Evolutionary conservation across 2,113 vertebrate species (phyloP), one percentile per base, ranked within the genome.

Genomic region (Dromaius novaehollandiae): DNA sequence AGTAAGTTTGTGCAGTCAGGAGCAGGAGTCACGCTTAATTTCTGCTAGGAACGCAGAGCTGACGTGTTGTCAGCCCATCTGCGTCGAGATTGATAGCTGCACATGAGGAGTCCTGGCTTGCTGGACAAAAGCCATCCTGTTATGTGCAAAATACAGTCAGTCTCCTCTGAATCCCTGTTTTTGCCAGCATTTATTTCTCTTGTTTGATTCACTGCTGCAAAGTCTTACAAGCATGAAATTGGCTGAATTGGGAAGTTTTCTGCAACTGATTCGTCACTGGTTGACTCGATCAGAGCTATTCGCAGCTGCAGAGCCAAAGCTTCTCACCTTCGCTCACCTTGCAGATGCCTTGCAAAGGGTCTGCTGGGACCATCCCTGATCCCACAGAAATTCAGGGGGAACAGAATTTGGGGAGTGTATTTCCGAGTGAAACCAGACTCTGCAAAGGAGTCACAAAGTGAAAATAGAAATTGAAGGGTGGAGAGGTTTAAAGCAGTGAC

Each of bases 71-170:
- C 58, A 46, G 42, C 79, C 46, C 64, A 44, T 58, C 79, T 93
- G 86, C 1, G 0, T 68, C 0, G 5, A 58, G 55, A 32, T 11
- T 34, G 74, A 53, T 42, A 60, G 42, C 2, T 10, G 74, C 22
- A 51, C 76, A 50, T 13, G 44, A 76, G 60, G 56, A 4, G 0
- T 78, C 61, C 89, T 91, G 38, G 36, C 38, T 42, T 24, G 53
- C 21, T 42, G 90, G 46, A 77, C 55, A 20, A 71, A 69, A 94
- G 82, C 73, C 0, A 0, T 42, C 40, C 69, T 66, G 46, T 73
- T 61, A 94, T 51, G 51, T 69, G 55, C 94, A 80, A 94, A 88
- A 86, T 73, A 73, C 82, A 82, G 68, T 63, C 73, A 82, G 36
- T 86, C 22, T 44, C 25, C 65, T 78, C 65, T 77, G 16, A 50